Evolutionary conservation across 2,797 vertebrate species (phyloP).

Genomic region (Lerista edwardsae): DNA sequence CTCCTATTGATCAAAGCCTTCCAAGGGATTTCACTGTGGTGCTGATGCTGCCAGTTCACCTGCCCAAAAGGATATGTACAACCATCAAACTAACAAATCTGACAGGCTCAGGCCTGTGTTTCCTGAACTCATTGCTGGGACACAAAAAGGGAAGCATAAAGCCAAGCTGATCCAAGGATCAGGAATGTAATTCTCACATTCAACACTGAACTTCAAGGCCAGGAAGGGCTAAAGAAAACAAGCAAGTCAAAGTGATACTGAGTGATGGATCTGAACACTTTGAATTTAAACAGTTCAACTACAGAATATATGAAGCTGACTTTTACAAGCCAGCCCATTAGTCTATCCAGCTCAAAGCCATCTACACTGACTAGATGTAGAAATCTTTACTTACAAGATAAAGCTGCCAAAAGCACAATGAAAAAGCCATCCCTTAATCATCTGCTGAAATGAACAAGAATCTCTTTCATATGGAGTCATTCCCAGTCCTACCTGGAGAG

Average conservation of each 20-base stretch:
- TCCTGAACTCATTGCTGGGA: conserved; percentile 48
- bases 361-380: too few relatives aligned
- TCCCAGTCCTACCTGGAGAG: too few relatives aligned
- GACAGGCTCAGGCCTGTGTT: conserved; percentile 47
- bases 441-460: too few relatives aligned
- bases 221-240: conserved; percentile 16
- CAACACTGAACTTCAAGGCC: conserved; percentile 13
- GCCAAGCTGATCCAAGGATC: conserved; percentile 28
- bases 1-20: conserved; percentile 39
- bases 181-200: conserved; percentile 6
- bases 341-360: too few relatives aligned
- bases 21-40: conserved; percentile 33
- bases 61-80: not conserved
- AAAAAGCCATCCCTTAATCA: too few relatives aligned
- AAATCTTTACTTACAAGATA: too few relatives aligned
- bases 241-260: not conserved
- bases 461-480: too few relatives aligned
- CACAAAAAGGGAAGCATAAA: conserved; percentile 50
- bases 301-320: too few relatives aligned
- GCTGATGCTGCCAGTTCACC: conserved; percentile 31
- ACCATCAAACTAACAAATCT: conserved; percentile 35
- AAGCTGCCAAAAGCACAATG: too few relatives aligned
- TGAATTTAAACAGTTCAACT: too few relatives aligned
- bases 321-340: too few relatives aligned
- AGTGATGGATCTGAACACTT: not conserved